Evolutionary conservation across 2,797 vertebrate species (phyloP).

Genomic region (Enteromius afrohamiltoni): DNA sequence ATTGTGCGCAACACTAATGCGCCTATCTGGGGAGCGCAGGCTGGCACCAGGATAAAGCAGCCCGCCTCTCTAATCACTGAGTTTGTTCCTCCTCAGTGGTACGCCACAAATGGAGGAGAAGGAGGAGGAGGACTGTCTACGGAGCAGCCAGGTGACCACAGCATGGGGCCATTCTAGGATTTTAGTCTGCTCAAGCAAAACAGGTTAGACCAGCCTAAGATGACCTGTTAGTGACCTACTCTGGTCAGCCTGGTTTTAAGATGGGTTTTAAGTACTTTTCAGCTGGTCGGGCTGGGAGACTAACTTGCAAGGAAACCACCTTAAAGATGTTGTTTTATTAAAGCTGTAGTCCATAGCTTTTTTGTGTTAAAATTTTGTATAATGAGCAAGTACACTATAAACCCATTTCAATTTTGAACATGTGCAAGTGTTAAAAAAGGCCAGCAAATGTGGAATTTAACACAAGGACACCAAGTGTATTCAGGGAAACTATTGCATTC

Average conservation of each 20-base stretch:
- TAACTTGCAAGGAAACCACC: background rate
- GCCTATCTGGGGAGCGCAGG: conserved; percentile 83
- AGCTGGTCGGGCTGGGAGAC: background rate
- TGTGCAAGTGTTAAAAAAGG: too few relatives aligned
- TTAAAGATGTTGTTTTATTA: background rate
- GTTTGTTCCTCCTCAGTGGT: conserved; percentile 73
- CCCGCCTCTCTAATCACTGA: conserved; percentile 82
- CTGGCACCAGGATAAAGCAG: conserved; percentile 81
- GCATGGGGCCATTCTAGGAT: background rate
- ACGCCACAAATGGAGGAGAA: conserved; percentile 28
- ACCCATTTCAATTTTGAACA: too few relatives aligned
- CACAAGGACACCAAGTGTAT: too few relatives aligned
- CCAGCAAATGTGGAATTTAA: too few relatives aligned
- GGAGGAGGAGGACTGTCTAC: conserved; percentile 12
- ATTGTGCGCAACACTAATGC: conserved; percentile 81
- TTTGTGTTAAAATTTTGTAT: too few relatives aligned
- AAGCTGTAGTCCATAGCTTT: too few relatives aligned
- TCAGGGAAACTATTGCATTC: too few relatives aligned
- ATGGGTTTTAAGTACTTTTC: background rate
- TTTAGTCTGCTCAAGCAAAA: conserved; percentile 3
- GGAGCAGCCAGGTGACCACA: conserved; percentile 41
- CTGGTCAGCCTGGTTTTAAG: background rate
- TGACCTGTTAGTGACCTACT: background rate
- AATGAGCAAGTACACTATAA: too few relatives aligned
- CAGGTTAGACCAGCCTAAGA: background rate